Conservation (phyloP, 2,888 invertebrate species). For the Parasteatoda lunata region DNA sequence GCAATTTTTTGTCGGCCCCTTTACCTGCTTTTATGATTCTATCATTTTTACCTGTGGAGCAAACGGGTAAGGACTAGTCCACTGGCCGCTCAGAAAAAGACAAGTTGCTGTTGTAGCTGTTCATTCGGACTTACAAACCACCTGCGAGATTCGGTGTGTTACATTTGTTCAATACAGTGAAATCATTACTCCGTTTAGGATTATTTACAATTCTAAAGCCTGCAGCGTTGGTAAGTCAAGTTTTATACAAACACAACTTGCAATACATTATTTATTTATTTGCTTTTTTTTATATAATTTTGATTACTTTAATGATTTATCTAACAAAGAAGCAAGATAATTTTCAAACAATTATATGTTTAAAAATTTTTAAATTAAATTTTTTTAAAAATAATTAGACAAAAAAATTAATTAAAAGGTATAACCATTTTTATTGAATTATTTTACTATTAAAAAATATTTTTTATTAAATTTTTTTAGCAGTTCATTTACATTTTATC, state of each 20-base stretch:
- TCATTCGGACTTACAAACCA: conserved; percentile 17
- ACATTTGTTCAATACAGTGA: not conserved
- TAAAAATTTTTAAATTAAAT: too few relatives aligned
- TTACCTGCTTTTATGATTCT: conserved; percentile 29
- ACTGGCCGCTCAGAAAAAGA: conserved; percentile 44
- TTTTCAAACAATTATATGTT: too few relatives aligned
- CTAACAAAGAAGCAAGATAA: too few relatives aligned
- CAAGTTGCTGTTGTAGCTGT: conserved; percentile 58
- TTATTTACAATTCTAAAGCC: conserved; percentile 2
- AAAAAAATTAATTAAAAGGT: too few relatives aligned
- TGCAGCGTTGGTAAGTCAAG: conserved; percentile 4
- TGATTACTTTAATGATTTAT: not conserved
- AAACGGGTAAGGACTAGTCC: conserved; percentile 63
- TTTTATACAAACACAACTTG: not conserved
- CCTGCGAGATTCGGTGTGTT: conserved; percentile 16
- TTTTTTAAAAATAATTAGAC: too few relatives aligned
- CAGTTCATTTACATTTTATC: too few relatives aligned
- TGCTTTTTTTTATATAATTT: not conserved
- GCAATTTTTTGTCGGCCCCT: conserved; percentile 16
- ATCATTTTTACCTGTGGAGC: conserved; percentile 57
- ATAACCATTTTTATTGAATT: too few relatives aligned
- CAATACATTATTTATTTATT: not conserved
- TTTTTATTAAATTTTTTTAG: too few relatives aligned
- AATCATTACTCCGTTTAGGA: conserved; percentile 20
- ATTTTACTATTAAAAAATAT: too few relatives aligned